Evolutionary conservation across 2,888 invertebrate species (phyloP).

Genomic region (Mylabris sibirica): DNA sequence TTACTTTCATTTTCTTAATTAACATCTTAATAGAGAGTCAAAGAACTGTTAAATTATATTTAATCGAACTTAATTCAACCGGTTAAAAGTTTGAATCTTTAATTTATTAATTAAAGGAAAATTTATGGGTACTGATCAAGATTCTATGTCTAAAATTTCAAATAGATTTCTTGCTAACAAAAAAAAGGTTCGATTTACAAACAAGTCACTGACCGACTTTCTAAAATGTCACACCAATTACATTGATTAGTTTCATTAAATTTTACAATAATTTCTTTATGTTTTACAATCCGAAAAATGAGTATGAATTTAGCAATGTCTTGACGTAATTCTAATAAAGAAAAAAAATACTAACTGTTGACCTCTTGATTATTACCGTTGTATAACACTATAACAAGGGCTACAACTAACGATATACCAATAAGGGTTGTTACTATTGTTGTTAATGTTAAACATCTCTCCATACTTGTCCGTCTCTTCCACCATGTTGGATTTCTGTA

Average conservation of each 20-base stretch:
- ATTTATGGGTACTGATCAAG: too few species aligned
- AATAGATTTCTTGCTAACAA: not conserved
- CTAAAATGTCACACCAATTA: conserved; percentile 26
- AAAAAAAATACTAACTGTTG: conserved; percentile 45
- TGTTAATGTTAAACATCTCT: conserved; percentile 71
- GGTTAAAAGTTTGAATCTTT: too few species aligned
- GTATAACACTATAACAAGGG: conserved; percentile 66
- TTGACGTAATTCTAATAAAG: not conserved
- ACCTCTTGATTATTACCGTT: conserved; percentile 49
- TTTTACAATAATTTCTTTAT: not conserved
- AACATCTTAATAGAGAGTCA: not conserved
- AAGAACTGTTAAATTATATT: not conserved
- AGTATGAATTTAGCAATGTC: not conserved
- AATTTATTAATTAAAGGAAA: too few species aligned
- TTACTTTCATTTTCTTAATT: too few species aligned
- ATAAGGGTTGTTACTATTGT: conserved; percentile 67
- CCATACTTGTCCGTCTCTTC: conserved; percentile 77
- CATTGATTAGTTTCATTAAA: conserved; percentile 13
- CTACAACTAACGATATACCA: conserved; percentile 69
- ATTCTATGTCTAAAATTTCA: not conserved
- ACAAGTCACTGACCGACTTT: conserved; percentile 41
- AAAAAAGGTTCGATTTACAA: not conserved
- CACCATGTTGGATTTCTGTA: conserved; percentile 83
- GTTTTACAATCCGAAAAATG: not conserved
- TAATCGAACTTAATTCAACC: too few species aligned